Evolutionary conservation across 2,113 vertebrate species (phyloP).

Genomic region (Motacilla alba): DNA sequence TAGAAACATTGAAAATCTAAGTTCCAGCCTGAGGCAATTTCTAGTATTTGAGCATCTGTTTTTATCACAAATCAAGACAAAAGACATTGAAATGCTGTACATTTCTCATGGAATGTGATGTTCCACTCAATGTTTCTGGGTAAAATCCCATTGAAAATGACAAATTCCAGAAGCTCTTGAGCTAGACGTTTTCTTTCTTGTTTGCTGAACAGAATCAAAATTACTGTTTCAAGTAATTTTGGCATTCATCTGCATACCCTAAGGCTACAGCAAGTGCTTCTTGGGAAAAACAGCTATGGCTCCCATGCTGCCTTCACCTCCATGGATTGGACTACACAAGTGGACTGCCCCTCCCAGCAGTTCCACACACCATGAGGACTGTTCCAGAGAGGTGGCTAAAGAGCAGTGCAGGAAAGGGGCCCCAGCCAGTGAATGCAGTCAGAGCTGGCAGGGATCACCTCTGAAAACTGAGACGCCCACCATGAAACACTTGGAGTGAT

Average conservation of each 20-base stretch:
- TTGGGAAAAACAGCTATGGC: background rate
- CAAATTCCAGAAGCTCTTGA: background rate
- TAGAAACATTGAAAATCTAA: background rate
- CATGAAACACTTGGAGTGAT: background rate
- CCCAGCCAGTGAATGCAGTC: background rate
- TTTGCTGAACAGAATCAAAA: background rate
- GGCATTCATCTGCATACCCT: background rate
- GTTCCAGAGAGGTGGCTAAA: background rate
- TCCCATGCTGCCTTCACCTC: background rate
- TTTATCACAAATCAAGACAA: conserved; percentile 3
- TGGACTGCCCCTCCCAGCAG: background rate
- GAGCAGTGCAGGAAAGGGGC: background rate
- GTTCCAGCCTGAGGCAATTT: background rate
- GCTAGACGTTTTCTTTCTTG: background rate
- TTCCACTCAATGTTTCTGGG: background rate
- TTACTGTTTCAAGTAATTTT: background rate
- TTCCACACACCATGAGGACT: background rate
- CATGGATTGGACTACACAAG: background rate
- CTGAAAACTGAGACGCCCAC: background rate
- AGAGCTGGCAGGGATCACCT: background rate
- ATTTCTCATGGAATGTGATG: background rate
- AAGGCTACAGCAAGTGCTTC: background rate
- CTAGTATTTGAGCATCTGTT: background rate
- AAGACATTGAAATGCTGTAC: background rate
- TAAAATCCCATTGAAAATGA: background rate